Conservation (phyloP, 2,888 invertebrate genomes). For the Tubulanus polymorphus region DNA sequence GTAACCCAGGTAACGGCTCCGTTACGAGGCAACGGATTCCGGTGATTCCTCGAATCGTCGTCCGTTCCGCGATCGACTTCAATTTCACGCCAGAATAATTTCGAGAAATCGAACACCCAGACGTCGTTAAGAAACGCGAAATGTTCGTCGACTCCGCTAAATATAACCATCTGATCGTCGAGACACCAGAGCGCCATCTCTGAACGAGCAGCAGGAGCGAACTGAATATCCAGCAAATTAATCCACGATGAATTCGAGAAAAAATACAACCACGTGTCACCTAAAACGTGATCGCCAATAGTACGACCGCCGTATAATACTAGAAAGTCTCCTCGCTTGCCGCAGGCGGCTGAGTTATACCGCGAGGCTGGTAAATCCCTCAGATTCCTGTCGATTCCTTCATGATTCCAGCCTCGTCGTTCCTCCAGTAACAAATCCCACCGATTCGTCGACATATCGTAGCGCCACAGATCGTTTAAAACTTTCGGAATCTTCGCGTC, state of each 20-base stretch:
- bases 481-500: conserved; percentile 17
- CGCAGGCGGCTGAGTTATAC: conserved; percentile 33
- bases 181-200: conserved; percentile 36
- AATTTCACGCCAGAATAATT: conserved; percentile 26
- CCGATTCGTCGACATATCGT: conserved; percentile 14
- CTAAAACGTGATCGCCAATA: conserved; percentile 22
- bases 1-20: conserved; percentile 4
- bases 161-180: conserved; percentile 24
- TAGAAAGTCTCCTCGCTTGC: conserved; percentile 23
- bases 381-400: neutral
- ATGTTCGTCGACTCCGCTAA: conserved; percentile 29
- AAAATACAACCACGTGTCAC: conserved; percentile 37
- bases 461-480: conserved; percentile 35
- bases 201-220: conserved; percentile 23
- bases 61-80: neutral
- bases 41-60: neutral
- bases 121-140: conserved; percentile 27
- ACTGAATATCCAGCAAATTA: neutral
- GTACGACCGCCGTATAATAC: conserved; percentile 36
- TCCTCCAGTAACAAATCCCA: conserved; percentile 21
- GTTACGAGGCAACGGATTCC: neutral
- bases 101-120: conserved; percentile 29
- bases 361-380: conserved; percentile 14
- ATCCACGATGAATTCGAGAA: conserved; percentile 16
- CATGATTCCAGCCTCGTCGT: neutral